Conservation (phyloP, 1,140 invertebrate species). For the Galleria mellonella region DNA sequence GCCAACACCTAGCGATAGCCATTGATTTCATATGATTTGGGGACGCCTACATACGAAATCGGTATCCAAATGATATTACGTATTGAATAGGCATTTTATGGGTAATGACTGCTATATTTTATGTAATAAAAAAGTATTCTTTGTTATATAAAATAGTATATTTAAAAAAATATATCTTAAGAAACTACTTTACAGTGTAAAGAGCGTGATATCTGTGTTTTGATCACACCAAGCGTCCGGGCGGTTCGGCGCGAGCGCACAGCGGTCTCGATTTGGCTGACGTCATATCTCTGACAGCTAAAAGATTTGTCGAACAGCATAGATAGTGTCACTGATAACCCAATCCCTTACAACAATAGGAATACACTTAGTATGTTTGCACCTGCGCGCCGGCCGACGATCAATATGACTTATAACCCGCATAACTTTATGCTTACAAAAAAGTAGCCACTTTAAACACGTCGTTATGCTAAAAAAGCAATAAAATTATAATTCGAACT, state of each 20-base stretch:
- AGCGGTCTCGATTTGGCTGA: conserved; percentile 55
- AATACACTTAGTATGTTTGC: conserved; percentile 73
- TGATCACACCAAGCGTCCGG: conserved; percentile 34
- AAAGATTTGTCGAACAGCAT: conserved; percentile 69
- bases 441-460: conserved; percentile 15
- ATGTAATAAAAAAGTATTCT: conserved; percentile 2
- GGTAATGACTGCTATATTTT: neutral
- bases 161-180: conserved; percentile 10
- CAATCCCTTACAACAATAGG: conserved; percentile 71
- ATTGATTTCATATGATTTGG: conserved; percentile 10
- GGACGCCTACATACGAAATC: neutral
- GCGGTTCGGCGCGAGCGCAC: conserved; percentile 24
- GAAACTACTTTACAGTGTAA: conserved; percentile 34
- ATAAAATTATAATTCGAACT: conserved; percentile 13
- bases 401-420: conserved; percentile 46
- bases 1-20: conserved; percentile 27
- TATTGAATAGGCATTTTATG: conserved; percentile 1
- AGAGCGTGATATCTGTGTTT: conserved; percentile 37
- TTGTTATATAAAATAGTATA: conserved; percentile 1
- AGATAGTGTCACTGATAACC: conserved; percentile 73
- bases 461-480: conserved; percentile 12
- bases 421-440: conserved; percentile 36
- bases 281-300: conserved; percentile 70
- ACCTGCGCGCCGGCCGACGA: conserved; percentile 49
- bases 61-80: neutral